Evolutionary conservation across 2,113 vertebrate species (phyloP), one percentile per base, ranked within the genome.

Genomic region (Otis tarda): DNA sequence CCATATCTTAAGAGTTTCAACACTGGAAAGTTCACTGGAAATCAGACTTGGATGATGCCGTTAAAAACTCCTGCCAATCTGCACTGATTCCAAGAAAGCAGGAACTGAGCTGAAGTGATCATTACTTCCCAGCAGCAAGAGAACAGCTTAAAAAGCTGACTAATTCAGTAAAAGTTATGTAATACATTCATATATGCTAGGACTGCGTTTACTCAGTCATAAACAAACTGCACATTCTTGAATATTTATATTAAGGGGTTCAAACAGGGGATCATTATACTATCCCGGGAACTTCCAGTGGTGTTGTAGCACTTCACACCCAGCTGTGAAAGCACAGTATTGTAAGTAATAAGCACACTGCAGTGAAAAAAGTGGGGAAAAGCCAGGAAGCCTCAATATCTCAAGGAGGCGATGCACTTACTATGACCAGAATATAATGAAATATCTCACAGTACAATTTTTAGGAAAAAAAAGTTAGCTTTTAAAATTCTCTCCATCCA

Each of bases 21-120:
- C 93, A 83, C 71, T 97, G 96, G 90, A 96, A 97, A 97, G 65
- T 80, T 95, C 78, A 97, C 88, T 81, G 94, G 88, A 96, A 93
- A 93, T 95, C 89, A 96, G 89, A 92, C 90, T 97, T 94, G 96
- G 94, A 83, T 45, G 53, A 71, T 71, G 65, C 50, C 70, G 37
- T 63, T 75, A 89, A 49, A 74, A 94, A 60, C 39, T 80, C 35
- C 59, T 88, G 95, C 93, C 93, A 96, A 79, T 75, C 27, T 83
- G 82, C 74, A 76, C 65, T 28, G 47, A 75, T 87, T 96, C 92
- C 95, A 97, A 94, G 94, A 95, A 94, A 83, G 92, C 86, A 92
- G 90, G 87, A 96, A 67, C 39, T 24, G 31, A 91, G 75, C 2
- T 68, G 61, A 88, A 95, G 53, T 10, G 63, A 84, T 78, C 75